These are phyloP conservation scores for Gymnopithys bicolor DNA, from an alignment of 2,797 vertebrate genomes.

Conservation along the genomic window DNA sequence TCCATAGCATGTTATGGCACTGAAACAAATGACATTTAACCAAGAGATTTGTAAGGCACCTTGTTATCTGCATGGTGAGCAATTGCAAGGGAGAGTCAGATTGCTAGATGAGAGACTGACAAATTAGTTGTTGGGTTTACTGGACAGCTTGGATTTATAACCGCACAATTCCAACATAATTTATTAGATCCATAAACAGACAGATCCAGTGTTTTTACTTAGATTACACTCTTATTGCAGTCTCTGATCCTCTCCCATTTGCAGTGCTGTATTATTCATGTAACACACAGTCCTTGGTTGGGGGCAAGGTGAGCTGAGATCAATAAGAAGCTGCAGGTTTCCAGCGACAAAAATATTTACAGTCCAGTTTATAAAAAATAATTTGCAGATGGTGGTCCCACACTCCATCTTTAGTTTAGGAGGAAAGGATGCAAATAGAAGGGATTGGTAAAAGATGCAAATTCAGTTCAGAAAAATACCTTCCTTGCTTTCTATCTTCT, in stretches of 20 bases:
- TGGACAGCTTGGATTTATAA: constrained; percentile 85
- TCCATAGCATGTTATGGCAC: constrained; percentile 84
- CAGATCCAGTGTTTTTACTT: constrained; percentile 77
- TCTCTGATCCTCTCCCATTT: constrained; percentile 64
- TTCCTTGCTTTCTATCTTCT: not conserved
- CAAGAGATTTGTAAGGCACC: constrained; percentile 83
- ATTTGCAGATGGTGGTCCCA: not conserved
- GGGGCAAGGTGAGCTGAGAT: constrained; percentile 3
- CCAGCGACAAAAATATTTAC: not conserved
- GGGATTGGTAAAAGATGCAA: not conserved
- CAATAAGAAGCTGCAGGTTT: constrained; percentile 2
- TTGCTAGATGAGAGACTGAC: constrained; percentile 79
- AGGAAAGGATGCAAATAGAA: not conserved
- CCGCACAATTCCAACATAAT: constrained; percentile 77
- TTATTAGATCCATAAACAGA: constrained; percentile 83
- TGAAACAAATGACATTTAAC: constrained; percentile 89
- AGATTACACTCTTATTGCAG: constrained; percentile 76
- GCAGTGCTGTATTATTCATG: constrained; percentile 60
- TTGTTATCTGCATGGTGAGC: constrained; percentile 85
- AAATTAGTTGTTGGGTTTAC: constrained; percentile 85
- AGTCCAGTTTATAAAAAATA: not conserved
- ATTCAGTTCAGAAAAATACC: not conserved
- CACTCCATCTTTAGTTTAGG: not conserved
- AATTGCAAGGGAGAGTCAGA: constrained; percentile 78
- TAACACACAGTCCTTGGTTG: constrained; percentile 3